Evolutionary conservation across 1,140 invertebrate species (phyloP), one percentile per base, ranked within the genome.

Genomic region (Phortica variegata): DNA sequence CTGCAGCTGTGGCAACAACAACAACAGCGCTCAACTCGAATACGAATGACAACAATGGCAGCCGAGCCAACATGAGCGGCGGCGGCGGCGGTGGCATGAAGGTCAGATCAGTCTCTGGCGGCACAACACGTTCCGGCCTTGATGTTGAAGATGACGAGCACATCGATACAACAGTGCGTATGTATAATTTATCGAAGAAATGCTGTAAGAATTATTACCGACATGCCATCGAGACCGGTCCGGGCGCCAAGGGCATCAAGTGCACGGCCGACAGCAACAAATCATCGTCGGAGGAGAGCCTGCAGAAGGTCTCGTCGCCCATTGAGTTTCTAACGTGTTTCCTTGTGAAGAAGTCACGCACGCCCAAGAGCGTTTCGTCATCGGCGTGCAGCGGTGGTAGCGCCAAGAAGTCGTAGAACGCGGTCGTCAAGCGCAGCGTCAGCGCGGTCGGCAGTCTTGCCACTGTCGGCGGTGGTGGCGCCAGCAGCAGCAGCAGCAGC

Each of bases 261-360:
- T 68, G 63, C 54, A 68, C 31, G 60, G 60, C 21, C 55, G 63
- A 32, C 53, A 68, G 34, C 53, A 50, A 12, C 16, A 61, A 66
- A 33, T 73, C 70, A 21, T 68, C 63, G 23, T 70, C 66, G 9
- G 71, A 74, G 49, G 71, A 74, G 51, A 73, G 70, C 34, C 54
- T 74, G 3, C 71, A 62, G 21, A 74, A 74, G 54, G 58, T 68
- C 31, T 56, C 71, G 10, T 73, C 71, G 15, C 71, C 71, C 34
- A 74, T 74, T 8, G 71, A 74, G 57, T 74, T 74, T 42, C 57
- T 74, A 32, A 74, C 71, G 16, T 74, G 71, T 37, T 74, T 74
- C 26, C 49, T 73, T 43, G 49, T 74, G 8, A 74, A 74, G 53
- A 73, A 71, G 49, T 45, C 70, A 6, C 66, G 66, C 15, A 42